A percentile compares a stretch with the other conserved stretches of the same genome.
These are phyloP conservation scores for Prietella phreatophila DNA, from an alignment of 2,113 vertebrate genomes.

Conservation along the genomic window DNA sequence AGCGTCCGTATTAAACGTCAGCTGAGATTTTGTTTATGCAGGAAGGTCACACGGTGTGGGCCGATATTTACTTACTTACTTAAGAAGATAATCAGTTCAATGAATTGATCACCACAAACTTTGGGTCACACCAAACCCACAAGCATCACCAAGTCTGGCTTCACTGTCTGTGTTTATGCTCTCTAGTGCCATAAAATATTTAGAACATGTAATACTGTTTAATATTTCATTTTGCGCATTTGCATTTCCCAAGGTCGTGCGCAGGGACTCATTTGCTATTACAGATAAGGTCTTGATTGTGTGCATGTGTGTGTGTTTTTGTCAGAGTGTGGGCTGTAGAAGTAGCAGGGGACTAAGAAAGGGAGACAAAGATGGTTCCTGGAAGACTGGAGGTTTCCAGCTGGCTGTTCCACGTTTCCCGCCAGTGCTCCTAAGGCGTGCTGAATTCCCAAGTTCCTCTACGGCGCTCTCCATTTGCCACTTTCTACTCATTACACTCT, in stretches of 20 bases:
- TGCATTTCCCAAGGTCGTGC: conserved; percentile 59
- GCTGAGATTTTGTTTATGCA: background rate
- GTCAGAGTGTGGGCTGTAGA: background rate
- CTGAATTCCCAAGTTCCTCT: conserved; percentile 25
- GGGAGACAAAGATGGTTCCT: conserved; percentile 16
- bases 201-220: conserved; percentile 61
- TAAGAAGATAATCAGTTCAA: background rate
- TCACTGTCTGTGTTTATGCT: conserved; percentile 6
- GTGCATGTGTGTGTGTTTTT: background rate
- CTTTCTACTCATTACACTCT: conserved; percentile 33
- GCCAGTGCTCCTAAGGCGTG: background rate
- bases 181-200: conserved; percentile 63
- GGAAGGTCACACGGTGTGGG: background rate
- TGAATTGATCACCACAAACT: background rate
- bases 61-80: background rate
- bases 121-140: background rate
- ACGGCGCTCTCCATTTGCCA: conserved; percentile 9
- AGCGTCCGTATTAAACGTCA: background rate
- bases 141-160: background rate
- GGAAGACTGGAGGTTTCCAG: conserved; percentile 16
- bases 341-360: background rate
- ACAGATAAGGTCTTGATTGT: conserved; percentile 45
- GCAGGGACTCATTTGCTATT: conserved; percentile 40
- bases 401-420: conserved; percentile 29
- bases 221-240: conserved; percentile 64